Evolutionary conservation across 1,140 invertebrate species (phyloP).

Genomic region (Charaxes varanes): DNA sequence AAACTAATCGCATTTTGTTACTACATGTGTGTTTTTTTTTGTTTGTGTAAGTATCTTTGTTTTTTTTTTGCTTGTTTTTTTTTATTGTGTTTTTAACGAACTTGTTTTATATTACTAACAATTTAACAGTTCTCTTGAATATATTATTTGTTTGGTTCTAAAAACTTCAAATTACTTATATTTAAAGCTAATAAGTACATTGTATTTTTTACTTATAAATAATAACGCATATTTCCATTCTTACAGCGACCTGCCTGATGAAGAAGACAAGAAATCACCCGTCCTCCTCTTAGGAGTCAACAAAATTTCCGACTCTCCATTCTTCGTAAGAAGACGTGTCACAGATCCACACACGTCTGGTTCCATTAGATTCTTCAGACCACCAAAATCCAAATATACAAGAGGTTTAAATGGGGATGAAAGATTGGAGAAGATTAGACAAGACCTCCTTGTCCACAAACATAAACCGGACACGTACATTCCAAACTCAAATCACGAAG

Average conservation of each 20-base stretch:
- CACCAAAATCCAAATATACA: slow-evolving; percentile 63
- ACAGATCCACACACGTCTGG: slow-evolving; percentile 49
- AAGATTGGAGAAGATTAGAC: slow-evolving; percentile 60
- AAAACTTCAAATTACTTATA: neutral
- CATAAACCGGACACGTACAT: slow-evolving; percentile 58
- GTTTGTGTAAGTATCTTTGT: slow-evolving; percentile 16
- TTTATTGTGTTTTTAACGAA: slow-evolving; percentile 3
- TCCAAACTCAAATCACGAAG: slow-evolving; percentile 46
- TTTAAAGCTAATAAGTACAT: neutral
- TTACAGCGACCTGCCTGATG: slow-evolving; percentile 65
- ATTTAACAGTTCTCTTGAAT: neutral
- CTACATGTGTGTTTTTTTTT: slow-evolving; percentile 2
- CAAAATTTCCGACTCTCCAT: slow-evolving; percentile 64
- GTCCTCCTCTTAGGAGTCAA: slow-evolving; percentile 64
- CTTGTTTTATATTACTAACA: slow-evolving; percentile 10
- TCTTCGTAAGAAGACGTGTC: slow-evolving; percentile 47
- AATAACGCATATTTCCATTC: no score
- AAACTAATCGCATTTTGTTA: no score
- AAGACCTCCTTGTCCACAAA: slow-evolving; percentile 63
- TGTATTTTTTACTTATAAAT: no score
- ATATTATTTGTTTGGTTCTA: slow-evolving; percentile 1
- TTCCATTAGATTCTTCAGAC: slow-evolving; percentile 59
- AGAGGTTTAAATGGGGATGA: slow-evolving; percentile 60
- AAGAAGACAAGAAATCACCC: slow-evolving; percentile 65
- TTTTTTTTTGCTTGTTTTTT: slow-evolving; percentile 2